Percentiles rank a stretch among this genome's conserved stretches.
Evolutionary conservation across 1,140 invertebrate species (phyloP).

Genomic region (Conus ventricosus): DNA sequence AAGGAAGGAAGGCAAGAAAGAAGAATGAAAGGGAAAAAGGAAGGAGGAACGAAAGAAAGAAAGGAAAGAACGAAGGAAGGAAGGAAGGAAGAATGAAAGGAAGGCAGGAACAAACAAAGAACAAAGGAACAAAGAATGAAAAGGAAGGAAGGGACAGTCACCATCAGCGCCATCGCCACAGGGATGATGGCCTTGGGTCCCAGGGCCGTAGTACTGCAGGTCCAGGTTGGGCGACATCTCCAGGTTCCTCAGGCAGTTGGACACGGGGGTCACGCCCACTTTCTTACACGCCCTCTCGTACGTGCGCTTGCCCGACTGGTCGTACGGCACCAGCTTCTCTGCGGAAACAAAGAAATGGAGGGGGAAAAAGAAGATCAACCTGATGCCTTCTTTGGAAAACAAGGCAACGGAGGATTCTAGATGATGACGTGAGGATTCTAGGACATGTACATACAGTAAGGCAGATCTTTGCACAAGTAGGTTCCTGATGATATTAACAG

Average conservation of each 20-base stretch:
- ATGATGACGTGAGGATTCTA: neutral
- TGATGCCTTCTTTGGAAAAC: neutral
- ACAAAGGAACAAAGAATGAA: neutral
- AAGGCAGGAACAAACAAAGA: neutral
- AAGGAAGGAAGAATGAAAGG: neutral
- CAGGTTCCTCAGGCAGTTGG: constrained; percentile 56
- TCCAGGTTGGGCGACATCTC: constrained; percentile 53
- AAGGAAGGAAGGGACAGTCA: constrained; percentile 39
- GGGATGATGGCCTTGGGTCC: constrained; percentile 63
- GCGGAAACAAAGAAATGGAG: constrained; percentile 17
- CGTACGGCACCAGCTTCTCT: constrained; percentile 57
- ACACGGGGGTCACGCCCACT: constrained; percentile 57
- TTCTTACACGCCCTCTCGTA: constrained; percentile 68
- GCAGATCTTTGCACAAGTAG: too few relatives aligned
- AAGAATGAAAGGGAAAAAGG: too few relatives aligned
- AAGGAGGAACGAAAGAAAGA: neutral
- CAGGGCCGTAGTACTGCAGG: constrained; percentile 62
- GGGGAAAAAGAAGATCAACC: too few relatives aligned
- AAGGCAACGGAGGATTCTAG: neutral
- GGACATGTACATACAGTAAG: too few relatives aligned
- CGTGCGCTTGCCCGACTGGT: constrained; percentile 62
- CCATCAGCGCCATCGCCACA: constrained; percentile 64
- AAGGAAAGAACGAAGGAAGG: too few relatives aligned
- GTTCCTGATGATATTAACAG: too few relatives aligned
- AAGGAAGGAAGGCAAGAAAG: too few relatives aligned